These are phyloP conservation scores for Hylomyscus alleni DNA, from an alignment of 2,797 vertebrate genomes.

Conservation along the genomic window DNA sequence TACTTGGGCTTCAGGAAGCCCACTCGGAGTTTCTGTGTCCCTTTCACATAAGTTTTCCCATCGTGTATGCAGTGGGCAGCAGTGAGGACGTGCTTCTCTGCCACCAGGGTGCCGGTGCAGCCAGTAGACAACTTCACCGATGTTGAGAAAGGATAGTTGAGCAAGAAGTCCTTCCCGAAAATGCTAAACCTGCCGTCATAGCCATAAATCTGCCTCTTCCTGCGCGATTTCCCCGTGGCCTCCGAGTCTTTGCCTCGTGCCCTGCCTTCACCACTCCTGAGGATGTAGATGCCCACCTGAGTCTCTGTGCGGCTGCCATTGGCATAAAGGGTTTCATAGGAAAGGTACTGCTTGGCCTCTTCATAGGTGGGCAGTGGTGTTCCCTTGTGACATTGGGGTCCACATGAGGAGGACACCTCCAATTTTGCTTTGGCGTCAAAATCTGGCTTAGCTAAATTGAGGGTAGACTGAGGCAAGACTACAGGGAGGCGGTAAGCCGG, in stretches of 20 bases:
- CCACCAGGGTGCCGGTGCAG: slow-evolving; percentile 96
- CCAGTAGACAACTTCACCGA: slow-evolving; percentile 98
- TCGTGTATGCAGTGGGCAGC: slow-evolving; percentile 98
- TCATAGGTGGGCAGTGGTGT: slow-evolving; percentile 92
- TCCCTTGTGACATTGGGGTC: slow-evolving; percentile 95
- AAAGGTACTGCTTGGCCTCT: slow-evolving; percentile 93
- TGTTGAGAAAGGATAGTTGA: slow-evolving; percentile 97
- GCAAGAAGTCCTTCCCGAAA: slow-evolving; percentile 94
- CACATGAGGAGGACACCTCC: slow-evolving; percentile 94
- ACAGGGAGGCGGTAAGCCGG: slow-evolving; percentile 94
- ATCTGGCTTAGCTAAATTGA: slow-evolving; percentile 90
- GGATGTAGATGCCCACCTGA: slow-evolving; percentile 94
- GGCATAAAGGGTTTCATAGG: slow-evolving; percentile 96
- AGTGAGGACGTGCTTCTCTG: slow-evolving; percentile 97
- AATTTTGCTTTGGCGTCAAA: slow-evolving; percentile 93
- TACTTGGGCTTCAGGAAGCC: slow-evolving; percentile 95
- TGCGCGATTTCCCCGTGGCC: slow-evolving; percentile 87
- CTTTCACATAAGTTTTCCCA: slow-evolving; percentile 98
- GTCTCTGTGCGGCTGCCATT: slow-evolving; percentile 95
- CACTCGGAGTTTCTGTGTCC: slow-evolving; percentile 96
- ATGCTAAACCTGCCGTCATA: slow-evolving; percentile 97
- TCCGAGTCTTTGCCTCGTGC: slow-evolving; percentile 70
- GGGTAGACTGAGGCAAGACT: slow-evolving; percentile 93
- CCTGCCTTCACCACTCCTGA: slow-evolving; percentile 76
- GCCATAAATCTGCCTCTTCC: slow-evolving; percentile 97